Base-by-base conservation (phyloP, 2,888 invertebrate genomes). In the Drosophila kambysellisi region DNA sequence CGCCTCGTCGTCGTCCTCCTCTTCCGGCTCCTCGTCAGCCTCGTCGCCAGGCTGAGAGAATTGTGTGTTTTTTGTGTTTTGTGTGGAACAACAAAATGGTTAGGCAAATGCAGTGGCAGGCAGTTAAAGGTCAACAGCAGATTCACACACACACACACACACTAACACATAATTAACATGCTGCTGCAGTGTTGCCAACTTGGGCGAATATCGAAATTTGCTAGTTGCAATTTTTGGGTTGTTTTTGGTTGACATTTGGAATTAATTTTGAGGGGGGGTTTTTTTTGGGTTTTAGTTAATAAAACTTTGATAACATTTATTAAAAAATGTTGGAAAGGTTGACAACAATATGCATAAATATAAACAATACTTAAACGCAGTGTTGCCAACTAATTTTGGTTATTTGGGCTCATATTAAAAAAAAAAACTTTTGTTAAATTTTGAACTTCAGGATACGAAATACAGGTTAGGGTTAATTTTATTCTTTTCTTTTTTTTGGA, bases 1-100 rank as follows among this genome's bases (percentile, higher is more conserved):
- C n/a, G 37, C 65, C 52, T 74, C 80, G 63, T 66, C 81, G 54
- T 76, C 80, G 60, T 82, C 88, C 8, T 78, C 89, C 41, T 88
- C 83, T 58, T 87, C 83, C 60, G 78, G 88, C 82, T 89, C 89
- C 71, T 92, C 92, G 83, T 92, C 91, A 54, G 91, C 92, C 89
- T 92, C 92, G 86, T 91, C 92, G 62, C 91, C 92, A 81, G 93
- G 88, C 84, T 89, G 60, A 25, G 50, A 41, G 51, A n/a, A 63
- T 53, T 58, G 15, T 48, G 17, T 29, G 41, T 46, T 29, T 15
- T 43, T n/a, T 32, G 30, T 56, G 30, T 54, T 37, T 41, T 48
- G 30, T 63, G 54, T 51, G 56, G 48, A 79, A 70, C 59, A 83
- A 30, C 54, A 54, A 56, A 57, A 62, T 57, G 63, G 80, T 82